Conservation (phyloP, 2,888 invertebrate species). For the Drosophila cracens region DNA sequence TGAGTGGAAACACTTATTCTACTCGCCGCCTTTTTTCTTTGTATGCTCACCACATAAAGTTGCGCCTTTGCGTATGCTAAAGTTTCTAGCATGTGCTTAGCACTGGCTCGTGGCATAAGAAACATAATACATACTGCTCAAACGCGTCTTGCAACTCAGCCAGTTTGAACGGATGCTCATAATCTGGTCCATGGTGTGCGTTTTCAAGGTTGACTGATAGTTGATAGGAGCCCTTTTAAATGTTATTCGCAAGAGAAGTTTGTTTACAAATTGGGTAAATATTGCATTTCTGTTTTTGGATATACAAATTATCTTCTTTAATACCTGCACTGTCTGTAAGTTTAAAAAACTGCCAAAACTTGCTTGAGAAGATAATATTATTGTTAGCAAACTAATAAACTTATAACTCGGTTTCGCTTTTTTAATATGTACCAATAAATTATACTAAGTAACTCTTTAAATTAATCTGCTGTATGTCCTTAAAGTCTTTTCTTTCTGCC, state of each 20-base stretch:
- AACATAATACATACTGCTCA: conserved; percentile 6
- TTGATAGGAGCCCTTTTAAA: neutral
- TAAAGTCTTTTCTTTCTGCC: neutral
- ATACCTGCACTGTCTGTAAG: neutral
- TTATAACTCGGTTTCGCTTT: neutral
- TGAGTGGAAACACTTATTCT: conserved; percentile 20
- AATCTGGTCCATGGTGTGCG: neutral
- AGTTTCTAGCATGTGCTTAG: conserved; percentile 9
- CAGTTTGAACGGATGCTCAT: conserved; percentile 1
- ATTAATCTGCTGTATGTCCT: no score
- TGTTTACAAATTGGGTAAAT: neutral
- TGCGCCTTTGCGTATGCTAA: conserved; percentile 37
- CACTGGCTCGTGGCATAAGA: neutral
- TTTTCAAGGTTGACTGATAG: conserved; percentile 8
- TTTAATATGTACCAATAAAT: neutral
- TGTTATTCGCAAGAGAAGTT: neutral
- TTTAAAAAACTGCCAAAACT: neutral
- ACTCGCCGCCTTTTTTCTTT: conserved; percentile 2
- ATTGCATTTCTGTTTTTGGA: neutral
- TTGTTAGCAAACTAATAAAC: neutral
- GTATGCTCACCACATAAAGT: conserved; percentile 24
- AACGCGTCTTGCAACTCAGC: neutral
- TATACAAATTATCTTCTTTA: neutral
- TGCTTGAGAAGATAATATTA: neutral
- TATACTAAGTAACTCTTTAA: neutral